Evolutionary conservation across 2,113 vertebrate species (phyloP), one percentile per base, ranked within the genome.

Genomic region (Crotalus horridus): DNA sequence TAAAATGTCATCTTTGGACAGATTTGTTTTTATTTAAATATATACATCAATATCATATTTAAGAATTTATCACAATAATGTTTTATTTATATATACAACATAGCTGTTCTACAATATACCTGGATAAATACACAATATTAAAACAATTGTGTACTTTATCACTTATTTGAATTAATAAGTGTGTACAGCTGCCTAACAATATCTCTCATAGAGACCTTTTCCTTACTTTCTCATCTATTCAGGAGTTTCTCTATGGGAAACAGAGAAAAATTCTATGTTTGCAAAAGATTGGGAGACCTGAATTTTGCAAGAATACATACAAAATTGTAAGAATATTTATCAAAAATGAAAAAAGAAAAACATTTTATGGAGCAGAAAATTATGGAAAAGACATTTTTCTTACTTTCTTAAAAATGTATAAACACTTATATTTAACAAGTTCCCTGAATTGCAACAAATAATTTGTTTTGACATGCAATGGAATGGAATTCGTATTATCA

Each of bases 381-480:
- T 26, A 11, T 54, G 12, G 21, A 24, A 90, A 48, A 91, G 54
- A 91, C 7, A 69, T 23, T 26, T 13, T 88, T 88, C 29, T 64
- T 53, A n/a, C 33, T 33, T 64, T 88, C 48, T 26, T 23, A 43
- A 87, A 87, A 87, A 87, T 33, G 9, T 90, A 39, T n/a, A 86
- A 87, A 93, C 23, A 87, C 1, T 53, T 20, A n/a, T 89, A 59
- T 61, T 85, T 58, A 89, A 85, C 10, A 26, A 85, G 17, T 17
- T 61, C 29, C 81, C 92, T 95, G 81, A 94, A 94, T 85, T 5
- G 93, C 92, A 95, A 94, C 0, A 94, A 87, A 94, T 94, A 94
- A 90, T 85, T 33, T 93, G n/a, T 88, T 96, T 94, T 93, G 95
- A 94, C 96, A 95, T 92, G 59, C 89, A 94, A 23, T 94, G 90